phyloP scores from a whole-genome alignment of 1,140 invertebrate species.

The Brachystomella parvula region DNA sequence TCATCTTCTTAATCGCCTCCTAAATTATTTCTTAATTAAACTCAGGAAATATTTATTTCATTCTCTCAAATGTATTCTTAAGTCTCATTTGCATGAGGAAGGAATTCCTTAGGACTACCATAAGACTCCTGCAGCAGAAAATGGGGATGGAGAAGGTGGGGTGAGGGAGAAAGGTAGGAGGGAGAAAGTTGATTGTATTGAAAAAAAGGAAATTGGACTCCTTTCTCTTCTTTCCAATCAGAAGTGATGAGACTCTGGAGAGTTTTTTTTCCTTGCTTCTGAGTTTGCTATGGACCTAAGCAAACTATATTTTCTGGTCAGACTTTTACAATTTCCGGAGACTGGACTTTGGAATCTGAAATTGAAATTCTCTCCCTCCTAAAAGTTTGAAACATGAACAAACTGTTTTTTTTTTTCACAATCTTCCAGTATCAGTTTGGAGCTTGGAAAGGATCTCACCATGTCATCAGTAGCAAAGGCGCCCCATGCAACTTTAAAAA shows the following conservation, averaged over 20 bases:
- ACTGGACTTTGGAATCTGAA: background rate
- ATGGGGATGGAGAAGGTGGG: background rate
- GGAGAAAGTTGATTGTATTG: background rate
- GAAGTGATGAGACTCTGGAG: conserved; percentile 31
- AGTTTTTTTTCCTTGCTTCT: conserved; percentile 17
- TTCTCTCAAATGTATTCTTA: conserved; percentile 19
- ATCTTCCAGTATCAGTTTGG: too few species aligned
- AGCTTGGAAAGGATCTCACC: too few species aligned
- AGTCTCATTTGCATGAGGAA: conserved; percentile 14
- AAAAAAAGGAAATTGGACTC: conserved; percentile 11
- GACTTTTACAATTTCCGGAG: background rate
- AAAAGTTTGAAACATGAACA: background rate
- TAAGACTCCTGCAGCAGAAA: background rate
- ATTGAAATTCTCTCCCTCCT: background rate
- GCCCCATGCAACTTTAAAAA: too few species aligned
- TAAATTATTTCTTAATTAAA: conserved; percentile 39
- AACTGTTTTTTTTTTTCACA: background rate
- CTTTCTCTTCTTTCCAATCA: conserved; percentile 35
- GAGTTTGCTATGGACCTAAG: background rate
- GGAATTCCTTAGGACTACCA: background rate
- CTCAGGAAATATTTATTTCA: conserved; percentile 37
- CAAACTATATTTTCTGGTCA: background rate
- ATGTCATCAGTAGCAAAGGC: too few species aligned
- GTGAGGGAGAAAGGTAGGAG: background rate
- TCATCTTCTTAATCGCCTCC: conserved; percentile 32